These are phyloP conservation scores for Isurus oxyrinchus DNA, from an alignment of 2,113 vertebrate species.

Conservation along the genomic window DNA sequence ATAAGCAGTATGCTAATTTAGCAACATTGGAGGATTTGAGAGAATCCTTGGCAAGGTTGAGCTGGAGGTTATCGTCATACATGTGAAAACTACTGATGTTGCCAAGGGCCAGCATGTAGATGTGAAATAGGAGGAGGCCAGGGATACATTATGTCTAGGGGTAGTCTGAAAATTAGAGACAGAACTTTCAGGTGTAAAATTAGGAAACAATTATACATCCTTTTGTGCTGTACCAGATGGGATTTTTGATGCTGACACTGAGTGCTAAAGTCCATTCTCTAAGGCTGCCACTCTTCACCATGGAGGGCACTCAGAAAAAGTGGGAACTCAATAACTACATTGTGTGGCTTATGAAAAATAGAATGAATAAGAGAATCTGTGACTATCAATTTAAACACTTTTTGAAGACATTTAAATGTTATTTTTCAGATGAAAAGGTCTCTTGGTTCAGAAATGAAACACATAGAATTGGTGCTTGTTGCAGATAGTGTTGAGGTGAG, in stretches of 20 bases:
- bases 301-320: not conserved
- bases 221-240: not conserved
- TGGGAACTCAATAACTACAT: not conserved
- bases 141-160: too few relatives aligned
- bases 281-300: not conserved
- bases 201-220: not conserved
- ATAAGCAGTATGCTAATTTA: too few relatives aligned
- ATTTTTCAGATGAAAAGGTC: constrained; percentile 18
- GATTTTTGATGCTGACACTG: not conserved
- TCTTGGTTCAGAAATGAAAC: constrained; percentile 23
- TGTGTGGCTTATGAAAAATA: not conserved
- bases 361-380: not conserved
- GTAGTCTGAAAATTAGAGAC: not conserved
- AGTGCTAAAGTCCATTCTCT: not conserved
- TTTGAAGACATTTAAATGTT: not conserved
- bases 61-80: too few relatives aligned
- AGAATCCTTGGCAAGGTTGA: too few relatives aligned
- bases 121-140: too few relatives aligned
- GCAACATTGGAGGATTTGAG: too few relatives aligned
- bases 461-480: constrained; percentile 23
- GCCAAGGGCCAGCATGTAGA: too few relatives aligned
- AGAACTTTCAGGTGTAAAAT: not conserved
- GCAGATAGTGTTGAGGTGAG: constrained; percentile 24
- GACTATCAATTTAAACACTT: not conserved
- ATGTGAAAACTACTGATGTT: too few relatives aligned